Evolutionary conservation across 2,113 vertebrate genomes (phyloP), one percentile per base, ranked within the genome.

Genomic region (Atractosteus spatula): DNA sequence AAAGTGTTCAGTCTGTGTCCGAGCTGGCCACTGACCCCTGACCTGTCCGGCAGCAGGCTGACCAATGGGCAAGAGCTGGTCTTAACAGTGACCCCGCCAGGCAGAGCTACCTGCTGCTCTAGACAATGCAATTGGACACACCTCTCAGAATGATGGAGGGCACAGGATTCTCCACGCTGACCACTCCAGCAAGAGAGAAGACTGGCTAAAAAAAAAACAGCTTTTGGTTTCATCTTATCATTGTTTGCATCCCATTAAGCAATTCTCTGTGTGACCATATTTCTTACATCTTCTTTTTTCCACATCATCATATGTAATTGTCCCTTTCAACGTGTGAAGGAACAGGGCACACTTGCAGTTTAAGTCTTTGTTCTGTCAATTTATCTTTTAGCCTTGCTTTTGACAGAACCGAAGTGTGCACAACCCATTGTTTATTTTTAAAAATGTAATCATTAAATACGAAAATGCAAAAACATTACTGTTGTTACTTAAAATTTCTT

Each of bases 51-150:
- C 82, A 89, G 84, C 79, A 85, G 83, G 80, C 57, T 0, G 78
- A 88, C 94, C 92, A 95, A 92, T 91, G 83, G 89, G 88, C 85
- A 68, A 70, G 79, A 89, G 84, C 76, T 85, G 85, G 82, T 85
- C 85, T 86, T 85, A 67, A 83, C 83, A 74, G 76, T 76, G 88
- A 85, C 89, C 90, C 89, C 55, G 70, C 90, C 91, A 91, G 88
- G 92, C 88, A 86, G 81, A 89, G 92, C 94, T 95, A 96, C 97
- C 96, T 97, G 96, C 96, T 98, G 97, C 91, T 96, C 85, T 70
- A 70, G 72, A 92, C 95, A 98, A 98, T 91, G 91, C 89, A 77
- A 93, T 95, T 86, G 76, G 94, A 95, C 94, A 94, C 95, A 94
- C 93, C 90, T 87, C 91, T 95, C 85, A 88, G 85, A 84, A 91